Conservation (phyloP, 2,888 invertebrate species). For the Cantharis lateralis region DNA sequence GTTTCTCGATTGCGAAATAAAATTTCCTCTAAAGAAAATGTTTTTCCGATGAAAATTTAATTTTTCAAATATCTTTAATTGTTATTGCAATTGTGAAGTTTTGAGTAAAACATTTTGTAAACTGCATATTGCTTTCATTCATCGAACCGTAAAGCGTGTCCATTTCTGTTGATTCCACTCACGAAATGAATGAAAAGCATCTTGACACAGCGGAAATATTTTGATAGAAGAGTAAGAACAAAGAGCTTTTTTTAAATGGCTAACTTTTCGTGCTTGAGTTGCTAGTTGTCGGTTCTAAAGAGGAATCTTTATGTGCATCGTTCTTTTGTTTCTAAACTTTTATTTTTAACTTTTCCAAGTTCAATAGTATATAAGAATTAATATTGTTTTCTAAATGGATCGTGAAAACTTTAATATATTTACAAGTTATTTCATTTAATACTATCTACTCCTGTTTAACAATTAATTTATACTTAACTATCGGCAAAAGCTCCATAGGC, state of each 20-base stretch:
- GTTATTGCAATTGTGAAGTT: too few relatives aligned
- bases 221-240: slow-evolving; percentile 28
- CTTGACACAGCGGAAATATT: slow-evolving; percentile 27
- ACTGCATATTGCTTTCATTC: not conserved
- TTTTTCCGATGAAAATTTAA: not conserved
- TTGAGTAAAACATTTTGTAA: not conserved
- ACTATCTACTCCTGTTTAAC: too few relatives aligned
- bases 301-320: slow-evolving; percentile 27
- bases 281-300: slow-evolving; percentile 27
- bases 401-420: not conserved
- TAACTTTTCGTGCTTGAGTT: slow-evolving; percentile 29
- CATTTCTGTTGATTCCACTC: slow-evolving; percentile 16
- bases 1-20: not conserved
- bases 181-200: slow-evolving; percentile 18
- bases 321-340: slow-evolving; percentile 8
- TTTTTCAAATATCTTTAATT: not conserved
- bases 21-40: not conserved
- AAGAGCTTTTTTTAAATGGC: slow-evolving; percentile 26
- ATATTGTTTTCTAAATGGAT: not conserved
- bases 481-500: too few relatives aligned
- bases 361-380: not conserved
- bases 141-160: slow-evolving; percentile 12
- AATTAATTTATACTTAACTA: too few relatives aligned
- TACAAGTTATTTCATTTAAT: not conserved
- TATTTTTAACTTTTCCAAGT: not conserved